These are phyloP conservation scores for Procambarus clarkii DNA, from an alignment of 1,140 invertebrate genomes.

Conservation along the genomic window DNA sequence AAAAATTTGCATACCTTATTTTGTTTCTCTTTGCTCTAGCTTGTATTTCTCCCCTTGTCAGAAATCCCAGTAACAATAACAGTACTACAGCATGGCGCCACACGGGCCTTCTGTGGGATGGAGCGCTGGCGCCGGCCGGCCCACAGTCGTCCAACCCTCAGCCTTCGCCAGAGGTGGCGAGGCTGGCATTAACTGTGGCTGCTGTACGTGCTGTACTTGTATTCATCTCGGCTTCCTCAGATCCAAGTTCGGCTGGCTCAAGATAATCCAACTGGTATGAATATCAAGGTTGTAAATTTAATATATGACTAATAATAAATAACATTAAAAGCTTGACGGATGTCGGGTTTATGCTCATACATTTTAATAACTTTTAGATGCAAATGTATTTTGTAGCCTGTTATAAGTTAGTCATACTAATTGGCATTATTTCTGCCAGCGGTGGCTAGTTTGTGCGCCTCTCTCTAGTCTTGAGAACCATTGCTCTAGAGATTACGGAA, in stretches of 20 bases:
- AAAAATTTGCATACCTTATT: too few relatives aligned
- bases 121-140: conserved; percentile 19
- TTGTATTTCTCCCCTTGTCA: too few relatives aligned
- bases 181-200: conserved; percentile 82
- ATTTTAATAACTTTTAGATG: background rate
- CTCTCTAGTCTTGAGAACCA: background rate
- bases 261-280: conserved; percentile 84
- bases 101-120: conserved; percentile 21
- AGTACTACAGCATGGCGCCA: background rate
- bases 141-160: conserved; percentile 37
- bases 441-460: background rate
- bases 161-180: conserved; percentile 63
- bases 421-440: background rate
- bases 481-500: conserved; percentile 59
- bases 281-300: background rate
- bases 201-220: conserved; percentile 86
- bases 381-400: background rate
- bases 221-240: conserved; percentile 85
- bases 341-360: background rate
- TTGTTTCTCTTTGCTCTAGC: too few relatives aligned
- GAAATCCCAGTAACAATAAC: too few relatives aligned
- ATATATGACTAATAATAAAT: background rate
- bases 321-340: background rate
- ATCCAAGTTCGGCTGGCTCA: conserved; percentile 83
- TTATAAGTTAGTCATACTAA: background rate